Evolutionary conservation across 1,140 invertebrate genomes (phyloP).

Genomic region (Galleria mellonella): DNA sequence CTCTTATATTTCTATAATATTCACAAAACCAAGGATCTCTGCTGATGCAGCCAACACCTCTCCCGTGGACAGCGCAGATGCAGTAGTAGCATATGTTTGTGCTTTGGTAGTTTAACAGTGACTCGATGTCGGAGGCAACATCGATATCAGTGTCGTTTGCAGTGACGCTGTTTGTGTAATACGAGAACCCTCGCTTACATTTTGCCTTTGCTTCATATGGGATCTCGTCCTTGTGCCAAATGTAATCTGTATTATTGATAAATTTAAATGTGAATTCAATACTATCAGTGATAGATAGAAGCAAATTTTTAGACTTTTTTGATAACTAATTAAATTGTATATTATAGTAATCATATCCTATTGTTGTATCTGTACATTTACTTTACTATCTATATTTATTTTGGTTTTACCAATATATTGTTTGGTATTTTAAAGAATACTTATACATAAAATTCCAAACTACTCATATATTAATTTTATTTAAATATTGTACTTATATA

Average conservation of each 20-base stretch:
- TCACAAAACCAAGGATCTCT: slow-evolving; percentile 43
- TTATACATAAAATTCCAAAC: no score
- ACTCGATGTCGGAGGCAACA: slow-evolving; percentile 25
- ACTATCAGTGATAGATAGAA: no score
- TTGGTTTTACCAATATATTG: no score
- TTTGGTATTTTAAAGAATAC: no score
- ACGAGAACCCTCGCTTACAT: slow-evolving; percentile 41
- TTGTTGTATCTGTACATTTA: no score
- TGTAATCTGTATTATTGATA: slow-evolving; percentile 34
- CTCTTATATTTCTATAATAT: slow-evolving; percentile 32
- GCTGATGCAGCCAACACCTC: slow-evolving; percentile 26
- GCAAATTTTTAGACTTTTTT: no score
- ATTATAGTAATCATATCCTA: no score
- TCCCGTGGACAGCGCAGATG: slow-evolving; percentile 35
- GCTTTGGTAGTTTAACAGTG: slow-evolving; percentile 32
- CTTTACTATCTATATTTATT: no score
- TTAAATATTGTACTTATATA: no score
- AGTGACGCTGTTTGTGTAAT: slow-evolving; percentile 42
- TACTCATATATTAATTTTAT: no score
- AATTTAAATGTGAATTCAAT: neutral
- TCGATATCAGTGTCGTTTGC: slow-evolving; percentile 45
- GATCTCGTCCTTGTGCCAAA: slow-evolving; percentile 64
- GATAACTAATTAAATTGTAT: no score
- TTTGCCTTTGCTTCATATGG: slow-evolving; percentile 39
- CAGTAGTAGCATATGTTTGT: slow-evolving; percentile 42